Evolutionary conservation across 2,888 invertebrate genomes (phyloP), one percentile per base, ranked within the genome.

Genomic region (Agrochola lota): DNA sequence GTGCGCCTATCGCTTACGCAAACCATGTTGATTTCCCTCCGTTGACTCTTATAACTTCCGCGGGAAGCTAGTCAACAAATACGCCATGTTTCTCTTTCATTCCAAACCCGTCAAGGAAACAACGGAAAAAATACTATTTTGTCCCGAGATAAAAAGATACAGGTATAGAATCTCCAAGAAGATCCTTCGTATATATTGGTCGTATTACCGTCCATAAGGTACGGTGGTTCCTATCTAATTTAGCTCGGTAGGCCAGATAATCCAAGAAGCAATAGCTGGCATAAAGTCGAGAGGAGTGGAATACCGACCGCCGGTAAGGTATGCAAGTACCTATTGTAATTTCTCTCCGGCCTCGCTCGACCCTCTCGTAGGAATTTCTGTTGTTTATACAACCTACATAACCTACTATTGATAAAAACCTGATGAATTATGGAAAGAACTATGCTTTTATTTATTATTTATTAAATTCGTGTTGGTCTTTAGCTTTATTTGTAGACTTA

Each of bases 291-390:
- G 88, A 86, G 88, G 86, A 81, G 85, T 86, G 89, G 81, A 89
- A 89, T 89, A 88, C 87, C 87, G 73, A 63, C 87, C 79, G 80
- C 81, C 69, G 52, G 72, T 75, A 64, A 84, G 89, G 89, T 83
- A 89, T 89, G 89, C 89, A 85, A 87, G 88, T 88, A 88, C 86
- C 85, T 77, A 87, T 87, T 89, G 88, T 89, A 89, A 89, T 89
- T 74, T 85, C 87, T 84, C 85, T 71, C 72, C 77, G 70, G 70
- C 78, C 86, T 66, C 77, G 35, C 81, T 78, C 85, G 88, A 86
- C 86, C 88, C 83, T 88, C 82, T 87, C 80, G 80, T 77, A 70
- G 83, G 87, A 87, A 89, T 88, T 80, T 62, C 78, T 85, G 87
- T 85, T 89, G 89, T 89, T 89, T 87, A 88, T 85, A 83, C 89